phyloP scores from a whole-genome alignment of 2,888 invertebrate genomes.

The Cecidostiba fungosa region DNA sequence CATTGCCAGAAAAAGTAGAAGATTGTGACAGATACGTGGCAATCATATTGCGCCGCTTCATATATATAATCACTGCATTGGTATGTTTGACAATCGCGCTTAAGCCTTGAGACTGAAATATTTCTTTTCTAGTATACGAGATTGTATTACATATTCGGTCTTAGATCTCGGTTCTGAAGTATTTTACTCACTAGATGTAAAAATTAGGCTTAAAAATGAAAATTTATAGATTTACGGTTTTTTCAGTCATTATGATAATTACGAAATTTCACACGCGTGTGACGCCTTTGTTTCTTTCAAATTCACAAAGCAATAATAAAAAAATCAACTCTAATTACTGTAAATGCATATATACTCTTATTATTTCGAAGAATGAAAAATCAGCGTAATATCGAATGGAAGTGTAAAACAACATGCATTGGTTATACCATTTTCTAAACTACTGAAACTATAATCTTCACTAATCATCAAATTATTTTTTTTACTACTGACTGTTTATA shows the following conservation, averaged over 20 bases:
- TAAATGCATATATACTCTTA: too few species aligned
- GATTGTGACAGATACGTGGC: slow-evolving; percentile 19
- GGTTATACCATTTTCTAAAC: slow-evolving; percentile 65
- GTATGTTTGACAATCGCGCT: slow-evolving; percentile 77
- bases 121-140: slow-evolving; percentile 38
- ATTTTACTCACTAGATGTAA: slow-evolving; percentile 11
- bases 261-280: neutral
- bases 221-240: neutral
- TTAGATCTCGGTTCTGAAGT: slow-evolving; percentile 31
- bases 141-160: slow-evolving; percentile 20
- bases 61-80: slow-evolving; percentile 64
- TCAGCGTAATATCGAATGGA: slow-evolving; percentile 3
- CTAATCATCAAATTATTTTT: slow-evolving; percentile 61
- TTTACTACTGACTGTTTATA: slow-evolving; percentile 76
- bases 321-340: neutral
- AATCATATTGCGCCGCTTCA: slow-evolving; percentile 62
- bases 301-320: slow-evolving; percentile 30
- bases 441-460: slow-evolving; percentile 74
- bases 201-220: neutral
- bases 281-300: neutral
- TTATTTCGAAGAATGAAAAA: neutral
- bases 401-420: slow-evolving; percentile 20
- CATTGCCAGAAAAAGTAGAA: slow-evolving; percentile 7
- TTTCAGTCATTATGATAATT: neutral
- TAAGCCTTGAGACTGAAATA: slow-evolving; percentile 73